These are phyloP conservation scores for Bradypodion pumilum DNA, from an alignment of 2,797 vertebrate genomes.

Conservation along the genomic window DNA sequence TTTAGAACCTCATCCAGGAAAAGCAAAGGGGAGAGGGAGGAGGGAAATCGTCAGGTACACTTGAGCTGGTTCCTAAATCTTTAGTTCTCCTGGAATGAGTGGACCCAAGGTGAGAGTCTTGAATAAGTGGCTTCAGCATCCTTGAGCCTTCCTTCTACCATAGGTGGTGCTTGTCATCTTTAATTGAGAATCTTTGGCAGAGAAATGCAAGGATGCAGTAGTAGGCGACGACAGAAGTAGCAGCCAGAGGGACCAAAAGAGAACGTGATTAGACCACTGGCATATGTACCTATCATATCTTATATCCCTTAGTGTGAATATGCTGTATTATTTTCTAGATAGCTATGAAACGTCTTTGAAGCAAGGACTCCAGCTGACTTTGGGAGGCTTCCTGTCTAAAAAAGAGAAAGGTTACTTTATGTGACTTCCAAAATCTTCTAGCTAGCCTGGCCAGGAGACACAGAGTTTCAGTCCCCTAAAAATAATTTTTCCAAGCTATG, in stretches of 20 bases:
- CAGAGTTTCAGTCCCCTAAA: not conserved
- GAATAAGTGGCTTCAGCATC: not conserved
- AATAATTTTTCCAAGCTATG: not conserved
- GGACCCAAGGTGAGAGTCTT: not conserved
- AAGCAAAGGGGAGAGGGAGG: fast-evolving
- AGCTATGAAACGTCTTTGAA: not conserved
- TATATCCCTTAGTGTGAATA: not conserved
- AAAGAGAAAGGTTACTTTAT: too few relatives aligned
- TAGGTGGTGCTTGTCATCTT: slow-evolving; percentile 16
- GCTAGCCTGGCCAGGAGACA: too few relatives aligned
- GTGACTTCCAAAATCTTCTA: too few relatives aligned
- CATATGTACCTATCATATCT: not conserved
- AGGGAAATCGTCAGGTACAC: not conserved
- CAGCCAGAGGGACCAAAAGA: not conserved
- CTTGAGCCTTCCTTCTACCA: not conserved
- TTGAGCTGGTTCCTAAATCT: not conserved
- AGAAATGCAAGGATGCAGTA: not conserved
- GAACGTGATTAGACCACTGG: not conserved
- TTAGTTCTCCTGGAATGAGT: not conserved
- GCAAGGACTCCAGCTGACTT: not conserved
- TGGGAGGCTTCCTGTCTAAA: not conserved
- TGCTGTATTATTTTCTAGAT: not conserved
- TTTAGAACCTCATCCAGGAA: not conserved
- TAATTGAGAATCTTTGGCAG: slow-evolving; percentile 3
- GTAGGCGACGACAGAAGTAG: not conserved